Percentiles rank a stretch among this genome's conserved stretches.
phyloP scores from a whole-genome alignment of 2,113 vertebrate species.

The Polypterus senegalus region DNA sequence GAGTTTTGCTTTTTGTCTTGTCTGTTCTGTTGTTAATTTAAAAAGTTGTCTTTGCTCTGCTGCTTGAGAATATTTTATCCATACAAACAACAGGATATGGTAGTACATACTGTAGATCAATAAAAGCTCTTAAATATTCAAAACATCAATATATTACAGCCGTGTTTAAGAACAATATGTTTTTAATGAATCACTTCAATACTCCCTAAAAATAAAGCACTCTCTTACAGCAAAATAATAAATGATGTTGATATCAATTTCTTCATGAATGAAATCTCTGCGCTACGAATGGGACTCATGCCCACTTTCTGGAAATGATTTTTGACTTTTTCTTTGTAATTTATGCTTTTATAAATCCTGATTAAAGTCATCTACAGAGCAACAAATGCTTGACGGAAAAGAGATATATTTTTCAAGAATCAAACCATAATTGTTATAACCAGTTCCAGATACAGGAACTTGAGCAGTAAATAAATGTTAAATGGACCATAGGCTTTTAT shows the following conservation, averaged over 20 bases:
- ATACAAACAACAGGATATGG: too few relatives aligned
- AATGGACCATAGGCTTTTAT: too few relatives aligned
- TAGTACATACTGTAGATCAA: too few relatives aligned
- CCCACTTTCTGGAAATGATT: slow-evolving; percentile 9
- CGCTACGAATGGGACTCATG: slow-evolving; percentile 4
- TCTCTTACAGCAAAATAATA: not conserved
- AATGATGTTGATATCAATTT: not conserved
- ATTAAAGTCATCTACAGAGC: slow-evolving; percentile 11
- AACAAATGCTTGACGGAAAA: not conserved
- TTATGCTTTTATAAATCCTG: slow-evolving; percentile 12
- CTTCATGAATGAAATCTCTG: not conserved
- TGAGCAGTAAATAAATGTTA: not conserved
- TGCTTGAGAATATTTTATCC: too few relatives aligned
- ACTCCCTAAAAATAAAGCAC: too few relatives aligned
- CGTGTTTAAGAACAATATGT: too few relatives aligned
- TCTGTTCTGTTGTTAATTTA: too few relatives aligned
- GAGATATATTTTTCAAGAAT: not conserved
- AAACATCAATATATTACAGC: too few relatives aligned
- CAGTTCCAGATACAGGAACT: slow-evolving; percentile 9
- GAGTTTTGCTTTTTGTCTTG: too few relatives aligned
- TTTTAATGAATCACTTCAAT: too few relatives aligned
- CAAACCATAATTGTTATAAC: not conserved
- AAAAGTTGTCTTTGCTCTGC: too few relatives aligned
- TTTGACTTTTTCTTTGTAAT: not conserved
- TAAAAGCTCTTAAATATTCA: too few relatives aligned